A percentile compares a stretch with the other conserved stretches of the same genome.
Conservation (phyloP, 1,140 invertebrate species). For the Heliconius eleuchia region DNA sequence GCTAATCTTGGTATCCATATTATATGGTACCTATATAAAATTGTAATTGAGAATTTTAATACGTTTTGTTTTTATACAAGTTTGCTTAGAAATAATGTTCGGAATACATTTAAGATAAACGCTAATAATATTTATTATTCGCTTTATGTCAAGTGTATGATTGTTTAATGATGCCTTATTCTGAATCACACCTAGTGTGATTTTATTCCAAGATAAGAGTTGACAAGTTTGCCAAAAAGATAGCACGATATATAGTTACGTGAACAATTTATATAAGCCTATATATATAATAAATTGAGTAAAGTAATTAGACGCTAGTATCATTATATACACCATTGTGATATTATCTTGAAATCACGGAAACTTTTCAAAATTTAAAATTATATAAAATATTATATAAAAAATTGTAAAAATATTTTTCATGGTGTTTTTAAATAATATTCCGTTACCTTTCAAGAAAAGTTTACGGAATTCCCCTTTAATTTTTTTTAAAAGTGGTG, state of each 20-base stretch:
- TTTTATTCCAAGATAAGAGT: slow-evolving; percentile 1
- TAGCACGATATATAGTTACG: neutral
- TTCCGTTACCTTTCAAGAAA: slow-evolving; percentile 1
- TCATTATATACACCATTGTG: neutral
- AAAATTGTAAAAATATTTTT: neutral
- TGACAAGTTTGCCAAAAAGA: slow-evolving; percentile 12
- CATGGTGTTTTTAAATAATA: slow-evolving; percentile 12
- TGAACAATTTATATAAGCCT: slow-evolving; percentile 2
- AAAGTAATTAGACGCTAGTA: slow-evolving; percentile 5
- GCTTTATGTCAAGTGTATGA: neutral
- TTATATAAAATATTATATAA: neutral
- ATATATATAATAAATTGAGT: slow-evolving; percentile 6
- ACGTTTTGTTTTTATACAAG: neutral
- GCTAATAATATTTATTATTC: slow-evolving; percentile 4
- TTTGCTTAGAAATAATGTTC: neutral
- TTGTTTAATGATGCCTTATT: neutral
- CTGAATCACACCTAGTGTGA: neutral
- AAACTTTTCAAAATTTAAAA: neutral
- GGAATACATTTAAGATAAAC: neutral
- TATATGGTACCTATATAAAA: too few species aligned
- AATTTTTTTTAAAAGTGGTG: neutral
- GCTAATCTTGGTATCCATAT: too few species aligned
- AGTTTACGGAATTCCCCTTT: slow-evolving; percentile 7
- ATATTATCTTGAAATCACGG: neutral
- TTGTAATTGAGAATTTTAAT: too few species aligned